These are phyloP conservation scores for Melinaea menophilus DNA, from an alignment of 2,888 invertebrate genomes.

Conservation along the genomic window DNA sequence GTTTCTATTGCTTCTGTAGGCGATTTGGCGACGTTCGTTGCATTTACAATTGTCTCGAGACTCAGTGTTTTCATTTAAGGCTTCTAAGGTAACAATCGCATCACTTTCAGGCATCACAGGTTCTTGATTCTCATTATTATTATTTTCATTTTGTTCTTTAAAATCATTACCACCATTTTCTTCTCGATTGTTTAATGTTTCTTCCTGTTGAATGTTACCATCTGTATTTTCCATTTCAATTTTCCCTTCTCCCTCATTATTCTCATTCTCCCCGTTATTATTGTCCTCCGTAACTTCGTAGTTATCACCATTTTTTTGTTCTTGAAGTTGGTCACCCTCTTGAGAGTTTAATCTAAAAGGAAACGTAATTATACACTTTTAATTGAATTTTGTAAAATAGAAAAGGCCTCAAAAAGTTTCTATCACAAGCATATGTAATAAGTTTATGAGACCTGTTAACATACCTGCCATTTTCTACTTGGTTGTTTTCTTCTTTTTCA, in stretches of 20 bases:
- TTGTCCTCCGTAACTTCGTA: slow-evolving; percentile 3
- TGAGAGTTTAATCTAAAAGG: not conserved
- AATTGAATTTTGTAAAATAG: too few species aligned
- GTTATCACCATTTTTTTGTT: slow-evolving; percentile 6
- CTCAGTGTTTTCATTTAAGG: not conserved
- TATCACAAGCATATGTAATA: too few species aligned
- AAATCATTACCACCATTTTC: slow-evolving; percentile 7
- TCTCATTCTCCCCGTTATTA: slow-evolving; percentile 5
- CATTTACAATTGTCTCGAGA: not conserved
- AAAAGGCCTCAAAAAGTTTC: too few species aligned
- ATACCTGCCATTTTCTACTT: slow-evolving; percentile 2
- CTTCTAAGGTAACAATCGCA: not conserved
- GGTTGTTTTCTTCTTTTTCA: slow-evolving; percentile 4
- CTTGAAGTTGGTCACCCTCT: slow-evolving; percentile 1
- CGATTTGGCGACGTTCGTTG: not conserved
- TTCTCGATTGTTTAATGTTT: slow-evolving; percentile 5
- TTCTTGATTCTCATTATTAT: slow-evolving; percentile 5
- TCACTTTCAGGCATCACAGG: not conserved
- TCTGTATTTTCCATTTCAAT: slow-evolving; percentile 3
- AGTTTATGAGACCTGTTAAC: too few species aligned
- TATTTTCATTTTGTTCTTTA: not conserved
- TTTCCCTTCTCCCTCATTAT: slow-evolving; percentile 3
- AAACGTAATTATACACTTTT: not conserved
- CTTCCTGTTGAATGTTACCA: not conserved
- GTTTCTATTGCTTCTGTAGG: not conserved